Evolutionary conservation across 2,113 vertebrate genomes (phyloP), one percentile per base, ranked within the genome.

Genomic region (Asarcornis scutulata): DNA sequence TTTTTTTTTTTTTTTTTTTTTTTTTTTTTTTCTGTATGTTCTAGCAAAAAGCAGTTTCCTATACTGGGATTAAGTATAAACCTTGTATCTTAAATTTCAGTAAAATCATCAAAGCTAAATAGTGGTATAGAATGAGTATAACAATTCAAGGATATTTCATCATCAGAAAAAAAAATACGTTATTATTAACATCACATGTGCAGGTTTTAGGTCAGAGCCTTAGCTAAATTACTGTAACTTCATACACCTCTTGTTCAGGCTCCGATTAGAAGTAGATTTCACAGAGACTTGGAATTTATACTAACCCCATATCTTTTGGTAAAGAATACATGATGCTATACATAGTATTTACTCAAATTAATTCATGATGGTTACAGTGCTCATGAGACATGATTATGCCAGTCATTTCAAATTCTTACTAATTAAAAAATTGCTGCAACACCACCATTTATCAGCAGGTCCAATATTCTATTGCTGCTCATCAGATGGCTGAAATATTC

Each of bases 291-390:
- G 18, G 10, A 48, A 73, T 60, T 71, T 78, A 46, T 83, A 55
- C 36, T 21, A 32, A 3, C 10, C 27, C 13, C 5, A 25, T 38
- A 16, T 6, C 88, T 93, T 90, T 91, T 56, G 31, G n/a, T 71
- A 32, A 25, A 81, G 48, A 79, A 83, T 12, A 56, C 50, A 46
- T 52, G 72, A 76, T 31, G 6, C 2, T 63, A 25, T 42, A 32
- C 23, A 77, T 93, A 89, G 26, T 91, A 72, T 95, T 95, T 95
- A 80, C 36, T 38, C 32, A 66, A 63, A 71, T 86, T 78, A 69
- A 53, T 60, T 91, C 58, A n/a, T 42, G 23, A 60, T 72, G 42
- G 40, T 73, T 93, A 69, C 46, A 31, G 75, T 87, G 60, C 46
- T 95, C 72, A 42, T 34, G 68, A 93, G 82, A 80, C 55, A 50